A percentile compares a stretch with the other conserved stretches of the same genome.
Evolutionary conservation across 2,113 vertebrate species (phyloP).

Genomic region (Tragelaphus scriptus): DNA sequence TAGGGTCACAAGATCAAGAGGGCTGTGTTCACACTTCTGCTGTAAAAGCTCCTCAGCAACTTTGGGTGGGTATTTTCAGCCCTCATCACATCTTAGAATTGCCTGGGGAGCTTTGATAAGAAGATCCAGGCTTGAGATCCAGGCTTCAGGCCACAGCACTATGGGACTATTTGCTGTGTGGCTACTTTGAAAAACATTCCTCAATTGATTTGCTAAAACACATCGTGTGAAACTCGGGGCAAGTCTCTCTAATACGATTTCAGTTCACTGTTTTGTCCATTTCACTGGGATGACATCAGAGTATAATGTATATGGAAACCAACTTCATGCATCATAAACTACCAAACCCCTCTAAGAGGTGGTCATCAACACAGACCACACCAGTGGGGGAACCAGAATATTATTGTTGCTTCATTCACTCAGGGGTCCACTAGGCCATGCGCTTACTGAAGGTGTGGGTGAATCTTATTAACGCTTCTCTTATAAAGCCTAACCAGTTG

Average conservation of each 20-base stretch:
- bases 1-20: not conserved
- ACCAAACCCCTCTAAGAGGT: not conserved
- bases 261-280: not conserved
- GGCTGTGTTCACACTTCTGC: accelerated
- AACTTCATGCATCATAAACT: not conserved
- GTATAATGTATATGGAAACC: not conserved
- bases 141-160: not conserved
- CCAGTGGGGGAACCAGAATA: not conserved
- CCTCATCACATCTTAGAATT: not conserved
- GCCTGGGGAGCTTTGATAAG: not conserved
- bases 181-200: not conserved
- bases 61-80: not conserved
- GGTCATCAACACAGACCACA: not conserved
- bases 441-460: not conserved
- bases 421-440: not conserved
- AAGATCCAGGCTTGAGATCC: not conserved
- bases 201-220: not conserved
- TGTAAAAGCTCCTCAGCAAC: not conserved
- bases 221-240: not conserved
- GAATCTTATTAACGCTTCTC: not conserved
- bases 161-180: not conserved
- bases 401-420: not conserved
- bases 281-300: not conserved
- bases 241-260: not conserved
- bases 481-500: not conserved